These are phyloP conservation scores for Amblyjoppa proteus DNA, from an alignment of 2,888 invertebrate genomes.

Conservation along the genomic window DNA sequence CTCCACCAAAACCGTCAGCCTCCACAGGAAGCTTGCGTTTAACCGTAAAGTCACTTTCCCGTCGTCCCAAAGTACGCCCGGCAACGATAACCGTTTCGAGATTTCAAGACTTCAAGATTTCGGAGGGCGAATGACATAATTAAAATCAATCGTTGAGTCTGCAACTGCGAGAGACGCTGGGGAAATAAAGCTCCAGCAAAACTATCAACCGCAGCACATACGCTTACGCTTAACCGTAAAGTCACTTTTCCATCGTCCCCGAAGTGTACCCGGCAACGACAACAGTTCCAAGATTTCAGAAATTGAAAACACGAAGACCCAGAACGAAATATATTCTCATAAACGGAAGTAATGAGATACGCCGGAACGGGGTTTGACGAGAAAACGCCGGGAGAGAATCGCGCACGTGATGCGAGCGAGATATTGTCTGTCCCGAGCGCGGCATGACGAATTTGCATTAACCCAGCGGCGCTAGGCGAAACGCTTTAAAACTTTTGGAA, in stretches of 20 bases:
- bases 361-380: not conserved
- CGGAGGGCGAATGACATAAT: slow-evolving; percentile 37
- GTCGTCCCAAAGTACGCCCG: not conserved
- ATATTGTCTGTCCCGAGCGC: slow-evolving; percentile 49
- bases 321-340: slow-evolving; percentile 10
- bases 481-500: slow-evolving; percentile 45
- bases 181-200: not conserved
- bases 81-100: not conserved
- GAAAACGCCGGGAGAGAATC: slow-evolving; percentile 1
- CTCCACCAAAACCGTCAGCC: not conserved
- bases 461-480: not conserved
- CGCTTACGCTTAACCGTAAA: not conserved
- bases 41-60: not conserved
- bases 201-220: not conserved
- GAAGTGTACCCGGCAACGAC: not conserved
- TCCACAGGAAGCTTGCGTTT: not conserved
- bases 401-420: not conserved
- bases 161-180: not conserved
- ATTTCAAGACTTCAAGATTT: not conserved
- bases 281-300: not conserved
- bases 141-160: slow-evolving; percentile 30
- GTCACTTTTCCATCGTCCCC: not conserved
- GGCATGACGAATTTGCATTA: slow-evolving; percentile 54
- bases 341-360: slow-evolving; percentile 30
- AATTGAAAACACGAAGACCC: slow-evolving; percentile 20